Conservation (phyloP, 2,797 vertebrate genomes). For the Acipenser oxyrinchus region DNA sequence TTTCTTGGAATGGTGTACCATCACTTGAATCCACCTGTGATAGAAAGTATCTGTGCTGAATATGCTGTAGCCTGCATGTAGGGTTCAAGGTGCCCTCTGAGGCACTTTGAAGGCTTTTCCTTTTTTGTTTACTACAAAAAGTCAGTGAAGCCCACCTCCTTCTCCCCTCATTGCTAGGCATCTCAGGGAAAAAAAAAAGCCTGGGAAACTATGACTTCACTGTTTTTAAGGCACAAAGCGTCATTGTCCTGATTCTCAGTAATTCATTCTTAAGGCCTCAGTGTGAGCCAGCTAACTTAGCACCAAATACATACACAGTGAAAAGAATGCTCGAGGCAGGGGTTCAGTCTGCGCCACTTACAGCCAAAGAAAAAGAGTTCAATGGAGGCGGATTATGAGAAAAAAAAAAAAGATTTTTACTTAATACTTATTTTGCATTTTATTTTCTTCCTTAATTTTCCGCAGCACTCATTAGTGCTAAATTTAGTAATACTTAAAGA, state of each 20-base stretch:
- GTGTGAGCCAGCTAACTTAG: slow-evolving; percentile 1
- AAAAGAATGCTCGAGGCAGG: slow-evolving; percentile 18
- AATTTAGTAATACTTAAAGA: too few species aligned
- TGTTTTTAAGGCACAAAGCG: slow-evolving; percentile 47
- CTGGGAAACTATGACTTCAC: slow-evolving; percentile 51
- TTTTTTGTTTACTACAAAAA: slow-evolving; percentile 39
- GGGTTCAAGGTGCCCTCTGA: slow-evolving; percentile 17
- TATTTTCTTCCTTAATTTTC: too few species aligned
- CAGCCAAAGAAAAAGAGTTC: slow-evolving; percentile 4
- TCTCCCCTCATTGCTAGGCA: slow-evolving; percentile 37
- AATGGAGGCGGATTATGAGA: not conserved
- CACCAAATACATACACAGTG: not conserved
- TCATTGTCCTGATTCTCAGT: slow-evolving; percentile 39
- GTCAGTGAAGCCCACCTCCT: slow-evolving; percentile 19
- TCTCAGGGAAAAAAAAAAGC: slow-evolving; percentile 42
- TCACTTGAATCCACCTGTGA: slow-evolving; percentile 14
- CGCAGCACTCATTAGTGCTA: too few species aligned
- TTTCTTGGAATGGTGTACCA: not conserved
- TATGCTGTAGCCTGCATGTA: slow-evolving; percentile 4
- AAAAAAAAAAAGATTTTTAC: not conserved
- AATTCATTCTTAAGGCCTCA: slow-evolving; percentile 17
- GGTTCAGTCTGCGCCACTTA: slow-evolving; percentile 48
- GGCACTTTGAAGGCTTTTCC: slow-evolving; percentile 22
- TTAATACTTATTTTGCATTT: not conserved
- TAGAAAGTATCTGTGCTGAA: slow-evolving; percentile 14